Evolutionary conservation across 53 echinoderm and acorn worm genomes (phyloP), one percentile per base, ranked within the genome.

Genomic region (Echinometra lucunter): DNA sequence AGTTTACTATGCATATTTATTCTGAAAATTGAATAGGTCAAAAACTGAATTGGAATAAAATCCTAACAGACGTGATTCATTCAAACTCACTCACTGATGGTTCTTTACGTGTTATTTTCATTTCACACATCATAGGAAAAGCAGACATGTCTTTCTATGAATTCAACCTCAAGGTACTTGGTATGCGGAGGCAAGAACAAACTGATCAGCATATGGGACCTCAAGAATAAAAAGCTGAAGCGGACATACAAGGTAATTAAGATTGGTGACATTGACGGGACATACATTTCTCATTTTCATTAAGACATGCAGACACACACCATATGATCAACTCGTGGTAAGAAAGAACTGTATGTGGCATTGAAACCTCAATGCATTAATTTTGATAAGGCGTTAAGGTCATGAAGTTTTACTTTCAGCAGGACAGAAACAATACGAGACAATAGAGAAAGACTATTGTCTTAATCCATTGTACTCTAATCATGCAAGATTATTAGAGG

Each of bases 131-230:
- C 88, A 45, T 87, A 99, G 99, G 98, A 96, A 21, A 98, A 97
- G 66, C 98, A 98, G 49, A 99, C 99, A 19, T 98, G 97, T 94
- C 87, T 98, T 13, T 95, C 98, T n/a, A 91, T 99, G 60, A 99
- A 97, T 75, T 98, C 98, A 44, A 96, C 96, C 25, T 98, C 99
- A 12, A 95, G 99, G 11, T 99, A 99, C 90, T 63, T 98, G 44
- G 95, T 94, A 0, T 89, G 92, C 70, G 97, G 97, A 45, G 98
- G 98, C 91, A 99, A 96, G 90, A 98, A 98, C 90, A 95, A 95
- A 37, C 87, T 96, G 78, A 96, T 99, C 85, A 97, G 95, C 75
- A 95, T 99, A 63, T 99, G 98, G 98, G 99, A 99, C 92, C 90
- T 98, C 28, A 99, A 97, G 89, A 95, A 94, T 28, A 96, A 96